These are phyloP conservation scores for Tokudaia tokunoshimensis DNA, from an alignment of 2,797 vertebrate species.

Conservation along the genomic window DNA sequence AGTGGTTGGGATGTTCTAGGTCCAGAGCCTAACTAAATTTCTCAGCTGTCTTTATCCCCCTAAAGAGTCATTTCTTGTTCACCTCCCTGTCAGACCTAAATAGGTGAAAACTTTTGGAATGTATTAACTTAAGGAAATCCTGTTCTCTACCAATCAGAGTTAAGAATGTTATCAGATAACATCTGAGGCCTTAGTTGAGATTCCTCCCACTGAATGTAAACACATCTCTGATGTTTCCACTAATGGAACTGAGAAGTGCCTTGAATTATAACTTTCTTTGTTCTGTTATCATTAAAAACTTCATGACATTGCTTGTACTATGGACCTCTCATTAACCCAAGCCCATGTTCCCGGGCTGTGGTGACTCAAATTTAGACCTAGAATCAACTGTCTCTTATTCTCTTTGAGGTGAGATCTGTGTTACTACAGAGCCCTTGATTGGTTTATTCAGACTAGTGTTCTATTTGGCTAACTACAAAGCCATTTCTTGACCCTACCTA, in stretches of 20 bases:
- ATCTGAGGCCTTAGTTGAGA: neutral
- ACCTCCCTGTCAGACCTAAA: neutral
- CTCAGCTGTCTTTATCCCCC: neutral
- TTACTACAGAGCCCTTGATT: neutral
- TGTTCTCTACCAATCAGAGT: neutral
- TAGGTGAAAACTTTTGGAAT: neutral
- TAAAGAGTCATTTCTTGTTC: neutral
- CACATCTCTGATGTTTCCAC: neutral
- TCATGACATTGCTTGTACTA: neutral
- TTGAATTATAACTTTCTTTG: neutral
- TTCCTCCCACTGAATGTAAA: neutral
- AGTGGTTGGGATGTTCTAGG: neutral
- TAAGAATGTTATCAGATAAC: neutral
- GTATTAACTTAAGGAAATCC: neutral
- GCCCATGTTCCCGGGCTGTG: neutral
- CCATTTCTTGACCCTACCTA: too few relatives aligned
- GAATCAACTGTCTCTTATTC: neutral
- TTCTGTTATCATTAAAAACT: neutral
- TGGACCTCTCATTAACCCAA: neutral
- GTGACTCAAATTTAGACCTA: neutral
- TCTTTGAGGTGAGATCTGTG: too few relatives aligned
- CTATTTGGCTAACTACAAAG: neutral
- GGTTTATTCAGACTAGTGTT: neutral
- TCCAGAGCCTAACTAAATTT: neutral
- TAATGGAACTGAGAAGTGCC: neutral